Percentiles rank a stretch among this genome's conserved stretches.
Conservation (phyloP, 2,888 invertebrate genomes). For the Strigamia transsilvanica region DNA sequence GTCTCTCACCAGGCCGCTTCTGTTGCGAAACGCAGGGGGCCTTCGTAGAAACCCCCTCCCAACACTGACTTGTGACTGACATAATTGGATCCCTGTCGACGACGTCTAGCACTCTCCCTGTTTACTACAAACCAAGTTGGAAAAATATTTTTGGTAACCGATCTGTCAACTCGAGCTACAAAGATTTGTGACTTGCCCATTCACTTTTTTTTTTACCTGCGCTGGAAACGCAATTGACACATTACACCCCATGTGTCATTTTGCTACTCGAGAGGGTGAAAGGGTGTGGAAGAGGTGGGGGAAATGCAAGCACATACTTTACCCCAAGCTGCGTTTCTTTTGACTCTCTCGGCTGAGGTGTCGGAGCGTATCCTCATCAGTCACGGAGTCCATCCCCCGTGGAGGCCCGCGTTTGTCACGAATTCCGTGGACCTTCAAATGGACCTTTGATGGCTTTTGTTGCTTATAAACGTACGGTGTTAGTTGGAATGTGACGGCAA, state of each 20-base stretch:
- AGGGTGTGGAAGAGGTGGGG: constrained; percentile 45
- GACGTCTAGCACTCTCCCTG: constrained; percentile 12
- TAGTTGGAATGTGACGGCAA: constrained; percentile 14
- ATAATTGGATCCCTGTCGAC: constrained; percentile 53
- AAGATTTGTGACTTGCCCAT: background rate
- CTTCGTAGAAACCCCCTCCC: background rate
- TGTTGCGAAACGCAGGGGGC: background rate
- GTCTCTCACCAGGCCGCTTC: constrained; percentile 15
- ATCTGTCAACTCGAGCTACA: constrained; percentile 26
- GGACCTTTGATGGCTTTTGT: constrained; percentile 45
- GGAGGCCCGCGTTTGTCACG: constrained; percentile 44
- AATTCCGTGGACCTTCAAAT: constrained; percentile 39
- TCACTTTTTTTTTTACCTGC: background rate
- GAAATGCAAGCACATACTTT: constrained; percentile 40
- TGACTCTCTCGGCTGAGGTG: constrained; percentile 37
- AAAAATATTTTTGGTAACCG: constrained; percentile 42
- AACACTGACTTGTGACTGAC: constrained; percentile 50
- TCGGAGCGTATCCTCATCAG: constrained; percentile 50
- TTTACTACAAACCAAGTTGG: background rate
- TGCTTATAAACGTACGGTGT: background rate
- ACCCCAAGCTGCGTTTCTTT: constrained; percentile 44
- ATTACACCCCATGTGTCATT: constrained; percentile 21
- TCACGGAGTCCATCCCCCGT: constrained; percentile 52
- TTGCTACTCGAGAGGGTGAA: constrained; percentile 31
- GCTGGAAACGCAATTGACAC: constrained; percentile 16